Evolutionary conservation across 2,797 vertebrate species (phyloP).

Genomic region (Cossypha dichroa): DNA sequence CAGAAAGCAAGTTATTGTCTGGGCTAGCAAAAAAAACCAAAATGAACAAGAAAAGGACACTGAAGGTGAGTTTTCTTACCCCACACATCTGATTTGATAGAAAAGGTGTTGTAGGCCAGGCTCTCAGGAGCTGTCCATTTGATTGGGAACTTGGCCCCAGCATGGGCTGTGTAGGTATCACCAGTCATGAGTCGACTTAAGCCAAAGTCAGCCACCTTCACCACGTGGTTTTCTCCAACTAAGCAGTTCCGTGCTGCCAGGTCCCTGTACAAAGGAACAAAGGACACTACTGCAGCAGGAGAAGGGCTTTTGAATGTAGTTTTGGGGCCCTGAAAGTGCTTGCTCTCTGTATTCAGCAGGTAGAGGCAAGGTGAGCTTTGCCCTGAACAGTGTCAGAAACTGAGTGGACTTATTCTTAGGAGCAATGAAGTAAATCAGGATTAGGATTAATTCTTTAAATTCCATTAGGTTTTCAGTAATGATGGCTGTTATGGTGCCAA

Average conservation of each 20-base stretch:
- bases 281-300: not conserved
- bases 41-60: not conserved
- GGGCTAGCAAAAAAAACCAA: not conserved
- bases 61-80: conserved; percentile 78
- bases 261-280: conserved; percentile 81
- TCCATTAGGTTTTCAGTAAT: not conserved
- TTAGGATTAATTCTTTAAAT: not conserved
- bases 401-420: not conserved
- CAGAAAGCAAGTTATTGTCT: not conserved
- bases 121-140: conserved; percentile 99
- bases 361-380: not conserved
- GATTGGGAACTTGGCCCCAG: conserved; percentile 98
- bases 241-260: conserved; percentile 97
- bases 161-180: conserved; percentile 97
- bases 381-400: not conserved
- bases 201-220: conserved; percentile 98
- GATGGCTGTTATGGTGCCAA: accelerated
- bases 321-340: not conserved
- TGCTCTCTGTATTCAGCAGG: not conserved
- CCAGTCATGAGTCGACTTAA: conserved; percentile 97
- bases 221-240: conserved; percentile 96
- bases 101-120: conserved; percentile 98
- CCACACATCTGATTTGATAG: conserved; percentile 98
- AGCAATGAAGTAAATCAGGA: not conserved
- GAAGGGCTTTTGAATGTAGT: not conserved